Evolutionary conservation across 2,113 vertebrate genomes (phyloP), one percentile per base, ranked within the genome.

Genomic region (Heterotis niloticus): DNA sequence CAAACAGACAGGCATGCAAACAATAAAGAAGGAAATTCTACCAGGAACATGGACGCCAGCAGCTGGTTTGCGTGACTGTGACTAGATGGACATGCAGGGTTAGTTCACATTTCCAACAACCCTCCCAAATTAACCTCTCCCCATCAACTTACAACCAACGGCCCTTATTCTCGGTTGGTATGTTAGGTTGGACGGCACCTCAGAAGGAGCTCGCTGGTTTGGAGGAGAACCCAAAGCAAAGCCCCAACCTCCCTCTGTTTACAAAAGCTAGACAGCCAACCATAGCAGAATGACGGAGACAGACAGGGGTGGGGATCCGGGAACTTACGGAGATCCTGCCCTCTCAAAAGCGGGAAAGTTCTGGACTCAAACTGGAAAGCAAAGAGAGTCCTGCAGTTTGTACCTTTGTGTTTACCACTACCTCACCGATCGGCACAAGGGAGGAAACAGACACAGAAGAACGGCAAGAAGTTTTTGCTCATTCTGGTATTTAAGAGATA

Each of bases 271-370:
- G 81, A 88, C 86, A 91, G 88, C 88, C 86, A 91, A 87, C 89
- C 86, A 87, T 64, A 89, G 86, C 83, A 85, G 80, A 87, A 79
- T 82, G 81, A 85, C 82, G 62, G 72, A 62, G 74, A 13, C 89
- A 84, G 87, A 81, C 86, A 85, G 81, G 76, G 76, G 85, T 89
- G 88, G 79, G 89, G 82, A 83, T 44, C 84, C 88, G 75, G 87
- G 90, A 92, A 98, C 96, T 98, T 98, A 98, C 97, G 94, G 88
- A 87, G 92, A 88, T 93, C 90, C 90, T 90, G 90, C 92, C 54
- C 92, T 91, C 89, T 98, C 96, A 98, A 92, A 98, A 95, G 89
- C 94, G 93, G 92, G 96, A 97, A 93, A 97, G 95, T 92, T 98
- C 96, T 94, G 93, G 94, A 92, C 95, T 94, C 83, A 95, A 88